These are phyloP conservation scores for Brienomyrus longianalis DNA, from an alignment of 2,113 vertebrate genomes.

Conservation along the genomic window DNA sequence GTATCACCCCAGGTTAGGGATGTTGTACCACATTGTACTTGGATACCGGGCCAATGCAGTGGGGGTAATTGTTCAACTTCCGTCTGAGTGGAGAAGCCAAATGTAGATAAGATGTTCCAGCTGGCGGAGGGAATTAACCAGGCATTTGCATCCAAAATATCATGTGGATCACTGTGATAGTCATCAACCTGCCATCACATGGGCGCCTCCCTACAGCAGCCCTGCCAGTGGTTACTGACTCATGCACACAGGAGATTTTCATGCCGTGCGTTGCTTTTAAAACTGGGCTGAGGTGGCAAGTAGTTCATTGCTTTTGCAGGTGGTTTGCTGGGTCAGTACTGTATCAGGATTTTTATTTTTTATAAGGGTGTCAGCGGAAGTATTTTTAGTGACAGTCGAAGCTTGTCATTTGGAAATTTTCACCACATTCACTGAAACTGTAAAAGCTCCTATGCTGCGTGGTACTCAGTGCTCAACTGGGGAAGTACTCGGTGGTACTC, in stretches of 20 bases:
- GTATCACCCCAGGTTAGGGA: neutral
- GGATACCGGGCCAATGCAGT: neutral
- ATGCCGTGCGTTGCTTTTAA: neutral
- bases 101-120: neutral
- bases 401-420: neutral
- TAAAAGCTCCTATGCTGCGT: neutral
- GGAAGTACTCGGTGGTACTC: neutral
- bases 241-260: neutral
- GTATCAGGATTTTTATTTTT: neutral
- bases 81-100: neutral
- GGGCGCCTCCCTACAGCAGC: neutral
- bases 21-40: neutral
- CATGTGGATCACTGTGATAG: neutral
- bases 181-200: neutral
- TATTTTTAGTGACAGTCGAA: neutral
- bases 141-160: neutral
- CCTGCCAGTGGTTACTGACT: neutral
- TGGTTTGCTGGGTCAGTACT: neutral
- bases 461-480: neutral
- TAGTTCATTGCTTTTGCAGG: constrained; percentile 1
- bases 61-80: neutral
- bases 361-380: neutral
- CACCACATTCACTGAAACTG: neutral
- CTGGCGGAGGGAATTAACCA: neutral
- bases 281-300: neutral